Percentiles rank a stretch among this genome's conserved stretches.
phyloP scores from a whole-genome alignment of 2,888 invertebrate species.

The Acleris sparsana region DNA sequence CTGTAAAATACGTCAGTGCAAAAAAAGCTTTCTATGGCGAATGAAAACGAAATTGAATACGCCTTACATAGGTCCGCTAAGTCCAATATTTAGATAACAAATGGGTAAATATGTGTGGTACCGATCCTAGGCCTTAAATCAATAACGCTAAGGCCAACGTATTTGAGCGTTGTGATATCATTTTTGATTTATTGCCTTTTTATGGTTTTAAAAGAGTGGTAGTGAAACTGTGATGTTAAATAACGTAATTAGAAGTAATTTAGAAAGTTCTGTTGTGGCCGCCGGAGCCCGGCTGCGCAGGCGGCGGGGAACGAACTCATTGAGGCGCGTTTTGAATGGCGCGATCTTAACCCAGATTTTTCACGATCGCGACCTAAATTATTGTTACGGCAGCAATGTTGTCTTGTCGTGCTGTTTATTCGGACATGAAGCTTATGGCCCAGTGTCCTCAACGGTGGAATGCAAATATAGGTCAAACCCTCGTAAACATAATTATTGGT shows the following conservation, averaged over 20 bases:
- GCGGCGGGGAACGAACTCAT: constrained; percentile 45
- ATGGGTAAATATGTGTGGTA: constrained; percentile 61
- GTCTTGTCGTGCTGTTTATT: constrained; percentile 14
- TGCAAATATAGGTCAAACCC: too few relatives aligned
- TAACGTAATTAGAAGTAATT: constrained; percentile 25
- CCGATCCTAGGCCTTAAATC: constrained; percentile 51
- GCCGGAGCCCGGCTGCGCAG: constrained; percentile 8
- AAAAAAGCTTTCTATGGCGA: constrained; percentile 55
- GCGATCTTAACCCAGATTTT: constrained; percentile 64
- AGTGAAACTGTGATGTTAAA: constrained; percentile 15
- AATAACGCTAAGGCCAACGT: constrained; percentile 60
- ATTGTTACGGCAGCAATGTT: constrained; percentile 31
- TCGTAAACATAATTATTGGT: background rate
- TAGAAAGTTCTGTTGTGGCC: constrained; percentile 25
- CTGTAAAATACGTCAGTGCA: constrained; percentile 43
- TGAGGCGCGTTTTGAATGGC: constrained; percentile 54
- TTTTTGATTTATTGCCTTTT: constrained; percentile 23
- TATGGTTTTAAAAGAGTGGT: constrained; percentile 9
- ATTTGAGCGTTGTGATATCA: constrained; percentile 42
- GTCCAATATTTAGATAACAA: constrained; percentile 66
- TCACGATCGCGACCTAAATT: constrained; percentile 45
- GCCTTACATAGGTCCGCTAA: constrained; percentile 51
- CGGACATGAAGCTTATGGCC: background rate
- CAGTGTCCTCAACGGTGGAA: too few relatives aligned
- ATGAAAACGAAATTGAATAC: constrained; percentile 65